Percentiles rank a stretch among this genome's conserved stretches.
Evolutionary conservation across 2,888 invertebrate genomes (phyloP).

Genomic region (Dorcus parallelipipedus): DNA sequence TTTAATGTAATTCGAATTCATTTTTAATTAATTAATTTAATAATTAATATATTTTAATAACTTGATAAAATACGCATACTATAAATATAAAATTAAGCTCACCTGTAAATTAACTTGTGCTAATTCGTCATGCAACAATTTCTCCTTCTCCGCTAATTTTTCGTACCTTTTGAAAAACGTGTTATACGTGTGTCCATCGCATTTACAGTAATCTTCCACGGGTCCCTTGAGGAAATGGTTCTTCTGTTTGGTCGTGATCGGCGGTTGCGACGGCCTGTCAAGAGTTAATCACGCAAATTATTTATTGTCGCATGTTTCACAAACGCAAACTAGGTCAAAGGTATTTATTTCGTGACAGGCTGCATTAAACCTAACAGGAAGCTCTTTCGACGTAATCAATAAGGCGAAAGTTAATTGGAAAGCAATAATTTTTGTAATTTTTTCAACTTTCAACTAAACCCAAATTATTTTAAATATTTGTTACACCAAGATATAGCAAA

Average conservation of each 20-base stretch:
- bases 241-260: slow-evolving; percentile 50
- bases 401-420: too few relatives aligned
- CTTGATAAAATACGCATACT: not conserved
- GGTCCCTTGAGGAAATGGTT: slow-evolving; percentile 52
- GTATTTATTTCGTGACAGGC: not conserved
- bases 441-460: too few relatives aligned
- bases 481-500: too few relatives aligned
- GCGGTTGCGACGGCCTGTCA: slow-evolving; percentile 60
- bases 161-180: slow-evolving; percentile 60
- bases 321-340: not conserved
- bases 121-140: slow-evolving; percentile 55
- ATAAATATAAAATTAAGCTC: not conserved
- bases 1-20: not conserved
- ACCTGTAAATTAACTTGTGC: slow-evolving; percentile 28
- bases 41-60: not conserved
- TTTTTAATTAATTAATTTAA: not conserved
- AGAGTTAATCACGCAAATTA: too few relatives aligned
- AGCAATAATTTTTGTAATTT: too few relatives aligned
- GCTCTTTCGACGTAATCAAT: too few relatives aligned
- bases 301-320: not conserved
- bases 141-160: slow-evolving; percentile 59
- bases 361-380: too few relatives aligned
- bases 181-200: slow-evolving; percentile 60
- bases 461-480: too few relatives aligned
- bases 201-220: slow-evolving; percentile 62